Evolutionary conservation across 2,888 invertebrate species (phyloP).

Genomic region (Nematopogon swammerdamellus): DNA sequence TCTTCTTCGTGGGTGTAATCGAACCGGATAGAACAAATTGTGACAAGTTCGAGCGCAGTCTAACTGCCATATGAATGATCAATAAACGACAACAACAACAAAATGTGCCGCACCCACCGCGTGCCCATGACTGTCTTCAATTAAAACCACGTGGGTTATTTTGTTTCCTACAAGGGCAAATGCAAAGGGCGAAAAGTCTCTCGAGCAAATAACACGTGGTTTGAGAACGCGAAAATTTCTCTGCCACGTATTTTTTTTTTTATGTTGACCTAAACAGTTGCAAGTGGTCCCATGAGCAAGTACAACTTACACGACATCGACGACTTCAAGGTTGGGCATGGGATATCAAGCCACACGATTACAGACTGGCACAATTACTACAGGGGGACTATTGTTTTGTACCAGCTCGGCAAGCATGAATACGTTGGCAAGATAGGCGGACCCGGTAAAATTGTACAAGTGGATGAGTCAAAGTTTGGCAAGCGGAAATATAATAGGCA

Average conservation of each 20-base stretch:
- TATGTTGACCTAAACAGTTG: background rate
- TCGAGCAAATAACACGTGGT: background rate
- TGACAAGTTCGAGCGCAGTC: too few relatives aligned
- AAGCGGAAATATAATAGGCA: conserved; percentile 9
- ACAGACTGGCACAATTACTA: background rate
- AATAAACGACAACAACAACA: too few relatives aligned
- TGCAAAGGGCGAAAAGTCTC: too few relatives aligned
- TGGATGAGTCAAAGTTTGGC: conserved; percentile 11
- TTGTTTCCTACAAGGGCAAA: too few relatives aligned
- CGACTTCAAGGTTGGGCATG: background rate
- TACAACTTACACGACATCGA: background rate
- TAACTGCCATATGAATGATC: too few relatives aligned
- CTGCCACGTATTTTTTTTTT: background rate
- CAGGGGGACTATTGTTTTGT: background rate
- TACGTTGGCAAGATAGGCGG: conserved; percentile 10
- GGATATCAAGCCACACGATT: background rate
- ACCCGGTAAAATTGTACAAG: conserved; percentile 9
- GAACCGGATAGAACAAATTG: too few relatives aligned
- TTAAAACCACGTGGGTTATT: too few relatives aligned
- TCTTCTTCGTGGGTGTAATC: too few relatives aligned
- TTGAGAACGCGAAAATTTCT: background rate
- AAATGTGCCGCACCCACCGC: too few relatives aligned
- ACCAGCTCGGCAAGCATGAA: conserved; percentile 2
- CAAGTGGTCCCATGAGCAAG: background rate
- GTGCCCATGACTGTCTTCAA: too few relatives aligned